These are phyloP conservation scores for Hydra vulgaris DNA, from an alignment of 30 jellyfish, hydroid and myxozoan genomes.

Conservation along the genomic window DNA sequence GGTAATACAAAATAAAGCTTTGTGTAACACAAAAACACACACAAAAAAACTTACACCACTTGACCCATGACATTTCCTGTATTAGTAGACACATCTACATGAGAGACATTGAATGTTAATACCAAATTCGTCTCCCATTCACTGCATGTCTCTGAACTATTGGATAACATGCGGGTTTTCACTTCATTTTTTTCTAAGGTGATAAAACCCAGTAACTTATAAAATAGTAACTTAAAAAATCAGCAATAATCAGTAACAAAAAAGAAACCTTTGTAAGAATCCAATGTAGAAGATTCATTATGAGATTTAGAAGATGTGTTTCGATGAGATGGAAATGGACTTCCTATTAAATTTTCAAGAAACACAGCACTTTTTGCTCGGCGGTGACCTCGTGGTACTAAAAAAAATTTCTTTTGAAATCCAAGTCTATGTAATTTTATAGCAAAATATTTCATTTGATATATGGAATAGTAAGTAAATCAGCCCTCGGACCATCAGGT, in stretches of 20 bases:
- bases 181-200: constrained; percentile 16
- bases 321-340: constrained; percentile 40
- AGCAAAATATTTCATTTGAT: background rate
- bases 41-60: constrained; percentile 53
- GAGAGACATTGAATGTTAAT: constrained; percentile 55
- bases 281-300: background rate
- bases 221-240: background rate
- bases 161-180: constrained; percentile 37
- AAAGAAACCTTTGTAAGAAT: background rate
- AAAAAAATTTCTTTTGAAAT: no score
- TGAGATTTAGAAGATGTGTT: constrained; percentile 39
- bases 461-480: no score
- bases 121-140: constrained; percentile 68
- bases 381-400: constrained; percentile 43
- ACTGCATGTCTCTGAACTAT: constrained; percentile 11
- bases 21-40: no score
- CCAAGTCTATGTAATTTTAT: background rate
- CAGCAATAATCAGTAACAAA: background rate
- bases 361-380: constrained; percentile 70
- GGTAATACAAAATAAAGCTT: no score
- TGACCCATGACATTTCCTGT: constrained; percentile 98
- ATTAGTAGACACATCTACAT: constrained; percentile 81
- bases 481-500: no score
- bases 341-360: constrained; percentile 70
- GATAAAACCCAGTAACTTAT: constrained; percentile 24